phyloP scores from a whole-genome alignment of 2,888 invertebrate genomes.

The Coelinius sp. region DNA sequence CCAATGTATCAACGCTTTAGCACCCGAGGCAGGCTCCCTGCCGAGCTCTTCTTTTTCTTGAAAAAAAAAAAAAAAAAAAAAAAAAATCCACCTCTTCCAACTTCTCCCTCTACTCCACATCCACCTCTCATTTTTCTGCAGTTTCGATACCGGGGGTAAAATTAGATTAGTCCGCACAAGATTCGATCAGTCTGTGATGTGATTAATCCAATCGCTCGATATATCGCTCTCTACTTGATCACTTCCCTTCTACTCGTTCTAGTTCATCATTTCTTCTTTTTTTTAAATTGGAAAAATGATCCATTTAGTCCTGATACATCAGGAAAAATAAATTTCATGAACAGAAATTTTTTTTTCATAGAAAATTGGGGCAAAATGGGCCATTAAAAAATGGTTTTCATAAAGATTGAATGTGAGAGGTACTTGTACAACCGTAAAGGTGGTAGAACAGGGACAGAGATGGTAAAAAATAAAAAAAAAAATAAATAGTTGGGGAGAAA shows the following conservation, averaged over 20 bases:
- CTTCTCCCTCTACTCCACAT: constrained; percentile 35
- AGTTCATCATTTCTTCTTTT: background rate
- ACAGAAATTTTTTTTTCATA: too few relatives aligned
- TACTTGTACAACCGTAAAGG: background rate
- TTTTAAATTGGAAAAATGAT: constrained; percentile 41
- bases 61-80: background rate
- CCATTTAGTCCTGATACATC: constrained; percentile 26
- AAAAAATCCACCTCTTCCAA: background rate
- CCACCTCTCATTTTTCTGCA: constrained; percentile 32
- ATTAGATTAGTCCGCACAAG: constrained; percentile 65
- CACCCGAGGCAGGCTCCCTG: constrained; percentile 55
- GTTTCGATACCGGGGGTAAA: constrained; percentile 56
- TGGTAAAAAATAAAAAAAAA: constrained; percentile 32
- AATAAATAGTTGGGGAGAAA: background rate
- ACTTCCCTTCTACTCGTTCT: constrained; percentile 29
- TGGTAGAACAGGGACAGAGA: constrained; percentile 32
- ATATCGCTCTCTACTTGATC: constrained; percentile 51
- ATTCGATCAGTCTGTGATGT: constrained; percentile 65
- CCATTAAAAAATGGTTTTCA: too few relatives aligned
- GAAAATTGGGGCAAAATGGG: too few relatives aligned
- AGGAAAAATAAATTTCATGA: too few relatives aligned
- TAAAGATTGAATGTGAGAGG: too few relatives aligned
- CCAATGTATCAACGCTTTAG: constrained; percentile 61
- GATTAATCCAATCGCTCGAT: constrained; percentile 66
- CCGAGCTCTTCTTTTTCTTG: constrained; percentile 40